phyloP scores from a whole-genome alignment of 1,140 invertebrate genomes.

The Anastatus disparis region DNA sequence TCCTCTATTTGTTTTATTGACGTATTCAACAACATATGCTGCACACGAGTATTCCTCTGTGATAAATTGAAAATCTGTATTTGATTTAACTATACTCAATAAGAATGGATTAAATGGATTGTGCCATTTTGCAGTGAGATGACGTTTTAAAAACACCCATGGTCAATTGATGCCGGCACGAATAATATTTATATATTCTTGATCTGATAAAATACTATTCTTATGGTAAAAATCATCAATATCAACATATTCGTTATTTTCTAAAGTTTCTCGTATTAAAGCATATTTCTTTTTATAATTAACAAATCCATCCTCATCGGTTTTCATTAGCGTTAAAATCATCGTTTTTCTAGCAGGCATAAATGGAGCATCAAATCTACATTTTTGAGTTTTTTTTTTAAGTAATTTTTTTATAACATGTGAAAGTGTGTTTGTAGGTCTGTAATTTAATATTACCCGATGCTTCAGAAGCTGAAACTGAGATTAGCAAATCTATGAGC shows the following conservation, averaged over 20 bases:
- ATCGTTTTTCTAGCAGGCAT: no score
- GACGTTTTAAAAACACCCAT: slow-evolving; percentile 45
- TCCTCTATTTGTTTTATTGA: slow-evolving; percentile 58
- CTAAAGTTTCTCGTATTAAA: slow-evolving; percentile 41
- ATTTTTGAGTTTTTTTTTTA: slow-evolving; percentile 46
- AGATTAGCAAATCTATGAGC: slow-evolving; percentile 53
- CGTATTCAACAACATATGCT: slow-evolving; percentile 54
- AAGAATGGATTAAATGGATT: slow-evolving; percentile 56
- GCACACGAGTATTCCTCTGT: slow-evolving; percentile 60
- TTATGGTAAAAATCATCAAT: slow-evolving; percentile 41
- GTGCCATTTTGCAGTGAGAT: slow-evolving; percentile 48
- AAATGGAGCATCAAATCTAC: no score
- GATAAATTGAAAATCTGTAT: slow-evolving; percentile 60
- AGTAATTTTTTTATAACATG: slow-evolving; percentile 38
- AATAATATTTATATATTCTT: slow-evolving; percentile 47
- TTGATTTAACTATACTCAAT: slow-evolving; percentile 49
- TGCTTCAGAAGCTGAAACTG: no score
- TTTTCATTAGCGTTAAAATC: no score
- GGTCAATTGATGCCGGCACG: slow-evolving; percentile 47
- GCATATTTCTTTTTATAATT: slow-evolving; percentile 40
- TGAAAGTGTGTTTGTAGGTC: no score
- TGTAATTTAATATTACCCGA: no score
- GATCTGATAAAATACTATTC: slow-evolving; percentile 45
- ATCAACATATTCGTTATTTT: slow-evolving; percentile 42
- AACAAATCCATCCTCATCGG: slow-evolving; percentile 32